Base-by-base conservation (phyloP, 2,888 invertebrate species). In the Rhaphigaster nebulosa region DNA sequence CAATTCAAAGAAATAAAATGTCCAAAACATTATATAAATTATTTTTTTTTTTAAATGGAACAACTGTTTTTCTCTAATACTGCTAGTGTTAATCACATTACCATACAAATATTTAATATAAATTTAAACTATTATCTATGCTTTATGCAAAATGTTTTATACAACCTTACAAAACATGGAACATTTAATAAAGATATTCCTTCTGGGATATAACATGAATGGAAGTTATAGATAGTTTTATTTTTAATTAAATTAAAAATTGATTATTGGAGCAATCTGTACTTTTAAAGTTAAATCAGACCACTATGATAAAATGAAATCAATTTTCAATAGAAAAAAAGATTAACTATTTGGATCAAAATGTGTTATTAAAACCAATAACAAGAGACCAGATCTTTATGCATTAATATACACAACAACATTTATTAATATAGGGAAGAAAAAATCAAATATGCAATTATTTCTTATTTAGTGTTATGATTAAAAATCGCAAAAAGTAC, bases 161-260 rank as follows among this genome's bases (percentile, higher is more conserved):
- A 84, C 84, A 84, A 84, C 84, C 84, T 41, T 84, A 84, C 80
- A 80, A 80, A 80, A 80, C 26, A 80, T 80, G 80, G 80, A 80
- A 80, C 84, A 76, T 84, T 84, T 84, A 84, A 84, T 84, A 84
- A 84, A 50, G 34, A 45, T n/a, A 84, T 84, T 84, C 45, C 45
- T n/a, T 41, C 45, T 84, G 45, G 84, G 84, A 84, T 50, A n/a
- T 45, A 80, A 41, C 45, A 45, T n/a, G 84, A 29, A 45, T 38
- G 45, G 84, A 84, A 84, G 84, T 45, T 84, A 45, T 65, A 20
- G 23, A 80, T 84, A 45, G n/a, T 45, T 45, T 15, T 4, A 38
- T 34, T 65, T 76, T 34, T 15, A 34, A 34, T 15, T 70, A 70
- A 70, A 70, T 34, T 65, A 4, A 29, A 65, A 65, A 56, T 56